Conservation (phyloP, 2,797 vertebrate genomes). For the Buceros bicornis region DNA sequence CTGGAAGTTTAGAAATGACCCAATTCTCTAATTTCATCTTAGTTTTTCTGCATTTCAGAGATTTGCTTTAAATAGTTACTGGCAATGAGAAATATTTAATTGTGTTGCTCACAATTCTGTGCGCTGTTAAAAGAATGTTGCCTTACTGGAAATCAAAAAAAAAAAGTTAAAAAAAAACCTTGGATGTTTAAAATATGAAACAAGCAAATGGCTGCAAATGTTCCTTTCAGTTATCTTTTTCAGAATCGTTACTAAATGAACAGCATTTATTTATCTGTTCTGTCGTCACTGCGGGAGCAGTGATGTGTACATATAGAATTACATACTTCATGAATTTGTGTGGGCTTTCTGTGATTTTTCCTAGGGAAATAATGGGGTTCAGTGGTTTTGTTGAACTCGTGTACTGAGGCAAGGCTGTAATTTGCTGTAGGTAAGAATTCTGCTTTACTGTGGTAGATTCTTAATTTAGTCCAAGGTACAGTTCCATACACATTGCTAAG, state of each 20-base stretch:
- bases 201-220: background rate
- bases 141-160: background rate
- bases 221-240: background rate
- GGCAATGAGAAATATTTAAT: background rate
- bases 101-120: background rate
- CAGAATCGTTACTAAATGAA: background rate
- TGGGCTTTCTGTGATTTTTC: background rate
- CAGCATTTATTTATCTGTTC: background rate
- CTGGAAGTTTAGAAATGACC: background rate
- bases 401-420: background rate
- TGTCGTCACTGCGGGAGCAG: background rate
- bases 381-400: background rate
- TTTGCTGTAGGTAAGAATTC: background rate
- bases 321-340: background rate
- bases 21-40: background rate
- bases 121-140: background rate
- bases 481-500: accelerated
- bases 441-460: background rate
- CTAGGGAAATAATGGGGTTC: background rate
- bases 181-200: background rate
- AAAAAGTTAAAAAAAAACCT: background rate
- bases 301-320: background rate
- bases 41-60: background rate
- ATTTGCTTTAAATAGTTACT: background rate
- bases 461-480: background rate